These are phyloP conservation scores for Sinohyriopsis cumingii DNA, from an alignment of 2,888 invertebrate species.

Conservation along the genomic window DNA sequence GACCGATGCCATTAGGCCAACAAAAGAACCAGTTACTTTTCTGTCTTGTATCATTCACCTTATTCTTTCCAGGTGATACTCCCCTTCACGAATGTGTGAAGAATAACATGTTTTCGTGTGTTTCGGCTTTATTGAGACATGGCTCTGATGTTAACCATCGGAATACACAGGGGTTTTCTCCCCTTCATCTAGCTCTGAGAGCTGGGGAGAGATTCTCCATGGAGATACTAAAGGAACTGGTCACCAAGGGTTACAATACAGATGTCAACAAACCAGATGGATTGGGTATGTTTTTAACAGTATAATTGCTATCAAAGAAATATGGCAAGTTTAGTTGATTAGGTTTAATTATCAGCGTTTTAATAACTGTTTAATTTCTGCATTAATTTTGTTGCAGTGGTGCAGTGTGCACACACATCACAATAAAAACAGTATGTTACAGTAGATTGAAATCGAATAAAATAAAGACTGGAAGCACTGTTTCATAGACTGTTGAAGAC, in stretches of 20 bases:
- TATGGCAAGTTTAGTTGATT: background rate
- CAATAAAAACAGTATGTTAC: too few relatives aligned
- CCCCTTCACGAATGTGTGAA: conserved; percentile 68
- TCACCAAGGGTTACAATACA: conserved; percentile 63
- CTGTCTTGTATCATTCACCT: background rate
- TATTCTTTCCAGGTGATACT: conserved; percentile 55
- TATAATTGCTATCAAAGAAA: background rate
- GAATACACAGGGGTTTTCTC: conserved; percentile 57
- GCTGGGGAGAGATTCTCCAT: conserved; percentile 54
- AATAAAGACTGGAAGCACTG: too few relatives aligned
- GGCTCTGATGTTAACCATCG: conserved; percentile 68
- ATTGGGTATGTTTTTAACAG: conserved; percentile 18
- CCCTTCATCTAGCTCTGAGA: conserved; percentile 62
- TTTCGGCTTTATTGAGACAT: conserved; percentile 54
- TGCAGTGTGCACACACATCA: too few relatives aligned
- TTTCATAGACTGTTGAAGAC: too few relatives aligned
- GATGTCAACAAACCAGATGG: conserved; percentile 61
- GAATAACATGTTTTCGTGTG: conserved; percentile 61
- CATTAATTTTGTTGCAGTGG: too few relatives aligned
- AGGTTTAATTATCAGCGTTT: background rate
- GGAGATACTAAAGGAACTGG: conserved; percentile 55
- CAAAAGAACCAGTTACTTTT: too few relatives aligned
- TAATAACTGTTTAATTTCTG: background rate
- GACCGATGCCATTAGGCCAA: too few relatives aligned
- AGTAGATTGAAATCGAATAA: too few relatives aligned